Percentiles rank a stretch among this genome's conserved stretches.
phyloP scores from a whole-genome alignment of 2,797 vertebrate species.

The Trachops cirrhosus region DNA sequence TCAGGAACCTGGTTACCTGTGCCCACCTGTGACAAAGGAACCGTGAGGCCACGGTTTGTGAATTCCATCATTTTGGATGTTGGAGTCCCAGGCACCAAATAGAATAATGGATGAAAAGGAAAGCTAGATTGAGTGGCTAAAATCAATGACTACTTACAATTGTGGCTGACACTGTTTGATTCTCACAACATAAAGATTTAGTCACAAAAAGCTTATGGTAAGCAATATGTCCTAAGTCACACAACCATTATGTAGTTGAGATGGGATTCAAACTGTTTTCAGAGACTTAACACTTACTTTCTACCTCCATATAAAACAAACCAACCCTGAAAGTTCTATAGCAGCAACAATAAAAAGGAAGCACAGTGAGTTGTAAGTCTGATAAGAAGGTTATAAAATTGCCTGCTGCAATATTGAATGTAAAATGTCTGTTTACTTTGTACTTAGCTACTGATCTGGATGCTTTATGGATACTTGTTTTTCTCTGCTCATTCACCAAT shows the following conservation, averaged over 20 bases:
- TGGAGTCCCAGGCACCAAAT: background rate
- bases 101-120: background rate
- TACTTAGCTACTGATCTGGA: background rate
- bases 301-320: background rate
- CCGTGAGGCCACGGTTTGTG: background rate
- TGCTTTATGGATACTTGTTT: background rate
- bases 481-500: background rate
- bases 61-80: background rate
- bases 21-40: too few species aligned
- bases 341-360: background rate
- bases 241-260: background rate
- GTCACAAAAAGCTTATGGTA: background rate
- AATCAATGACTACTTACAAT: background rate
- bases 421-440: background rate
- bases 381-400: background rate
- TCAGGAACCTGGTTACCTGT: too few species aligned
- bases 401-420: background rate
- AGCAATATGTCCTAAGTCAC: background rate
- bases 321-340: background rate
- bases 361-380: background rate
- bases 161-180: background rate
- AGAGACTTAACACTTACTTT: background rate
- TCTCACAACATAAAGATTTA: background rate
- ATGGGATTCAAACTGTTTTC: background rate
- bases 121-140: background rate